phyloP scores from a whole-genome alignment of 2,797 vertebrate species.

The Enteromius treurensis region DNA sequence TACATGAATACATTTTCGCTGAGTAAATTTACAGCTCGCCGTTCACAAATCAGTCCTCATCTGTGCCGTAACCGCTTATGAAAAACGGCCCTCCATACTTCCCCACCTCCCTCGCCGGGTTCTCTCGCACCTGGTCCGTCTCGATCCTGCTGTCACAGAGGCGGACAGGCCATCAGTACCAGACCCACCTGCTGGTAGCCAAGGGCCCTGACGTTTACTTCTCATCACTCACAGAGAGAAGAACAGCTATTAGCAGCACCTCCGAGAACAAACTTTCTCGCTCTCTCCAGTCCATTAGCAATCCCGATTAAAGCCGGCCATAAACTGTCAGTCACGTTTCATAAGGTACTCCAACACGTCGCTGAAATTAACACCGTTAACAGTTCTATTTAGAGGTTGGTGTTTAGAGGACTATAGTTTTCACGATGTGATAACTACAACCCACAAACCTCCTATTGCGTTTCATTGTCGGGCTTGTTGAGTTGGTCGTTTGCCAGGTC shows the following conservation, averaged over 20 bases:
- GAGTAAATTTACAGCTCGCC: constrained; percentile 26
- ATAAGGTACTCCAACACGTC: constrained; percentile 15
- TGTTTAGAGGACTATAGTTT: constrained; percentile 27
- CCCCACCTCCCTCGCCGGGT: constrained; percentile 50
- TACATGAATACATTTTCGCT: constrained; percentile 28
- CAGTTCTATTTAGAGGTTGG: constrained; percentile 6
- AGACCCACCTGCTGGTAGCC: constrained; percentile 62
- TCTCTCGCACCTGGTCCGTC: constrained; percentile 70
- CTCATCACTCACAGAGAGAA: constrained; percentile 63
- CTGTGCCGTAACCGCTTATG: constrained; percentile 19
- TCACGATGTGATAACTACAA: constrained; percentile 8
- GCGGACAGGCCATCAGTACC: constrained; percentile 55
- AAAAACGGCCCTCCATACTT: constrained; percentile 36
- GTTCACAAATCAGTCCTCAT: constrained; percentile 43
- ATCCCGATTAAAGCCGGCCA: constrained; percentile 53
- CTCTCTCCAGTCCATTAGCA: constrained; percentile 64
- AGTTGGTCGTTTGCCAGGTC: constrained; percentile 42
- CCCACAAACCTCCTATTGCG: constrained; percentile 13
- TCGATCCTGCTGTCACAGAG: constrained; percentile 62
- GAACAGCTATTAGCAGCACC: constrained; percentile 63
- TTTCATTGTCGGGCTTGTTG: background rate
- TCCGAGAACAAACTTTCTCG: constrained; percentile 58
- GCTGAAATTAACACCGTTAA: constrained; percentile 42
- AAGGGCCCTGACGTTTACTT: constrained; percentile 61
- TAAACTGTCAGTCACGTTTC: constrained; percentile 48